Percentiles rank a stretch among this genome's conserved stretches.
Conservation (phyloP, 2,888 invertebrate species). For the Willowsia nigromaculata region DNA sequence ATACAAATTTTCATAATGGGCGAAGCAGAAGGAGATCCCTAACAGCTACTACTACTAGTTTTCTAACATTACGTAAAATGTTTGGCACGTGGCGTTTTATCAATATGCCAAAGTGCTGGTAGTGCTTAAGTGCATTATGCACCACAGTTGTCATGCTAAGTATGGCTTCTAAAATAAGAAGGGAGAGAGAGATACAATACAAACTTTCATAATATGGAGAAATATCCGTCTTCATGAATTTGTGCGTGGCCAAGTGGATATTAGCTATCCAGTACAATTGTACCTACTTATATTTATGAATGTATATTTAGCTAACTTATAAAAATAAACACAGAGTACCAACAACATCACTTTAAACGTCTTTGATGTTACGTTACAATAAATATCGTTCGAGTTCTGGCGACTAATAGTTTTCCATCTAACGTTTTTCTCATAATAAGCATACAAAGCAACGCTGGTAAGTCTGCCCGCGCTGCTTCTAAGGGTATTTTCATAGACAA, state of each 20-base stretch:
- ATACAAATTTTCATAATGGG: background rate
- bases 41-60: background rate
- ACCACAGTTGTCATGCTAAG: too few relatives aligned
- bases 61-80: constrained; percentile 20
- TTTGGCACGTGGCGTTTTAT: constrained; percentile 47
- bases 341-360: background rate
- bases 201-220: background rate
- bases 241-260: background rate
- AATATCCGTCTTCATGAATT: background rate
- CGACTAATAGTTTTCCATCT: background rate
- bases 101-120: too few relatives aligned
- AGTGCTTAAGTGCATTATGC: too few relatives aligned
- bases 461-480: background rate
- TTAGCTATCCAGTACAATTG: background rate
- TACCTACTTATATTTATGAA: background rate
- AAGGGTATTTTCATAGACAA: background rate
- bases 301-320: background rate
- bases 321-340: background rate
- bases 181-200: too few relatives aligned
- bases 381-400: background rate
- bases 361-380: too few relatives aligned
- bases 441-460: background rate
- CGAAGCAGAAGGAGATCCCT: background rate
- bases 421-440: background rate
- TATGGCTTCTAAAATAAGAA: background rate